These are phyloP conservation scores for Lepidonotus clava DNA, from an alignment of 2,888 invertebrate genomes.

Conservation along the genomic window DNA sequence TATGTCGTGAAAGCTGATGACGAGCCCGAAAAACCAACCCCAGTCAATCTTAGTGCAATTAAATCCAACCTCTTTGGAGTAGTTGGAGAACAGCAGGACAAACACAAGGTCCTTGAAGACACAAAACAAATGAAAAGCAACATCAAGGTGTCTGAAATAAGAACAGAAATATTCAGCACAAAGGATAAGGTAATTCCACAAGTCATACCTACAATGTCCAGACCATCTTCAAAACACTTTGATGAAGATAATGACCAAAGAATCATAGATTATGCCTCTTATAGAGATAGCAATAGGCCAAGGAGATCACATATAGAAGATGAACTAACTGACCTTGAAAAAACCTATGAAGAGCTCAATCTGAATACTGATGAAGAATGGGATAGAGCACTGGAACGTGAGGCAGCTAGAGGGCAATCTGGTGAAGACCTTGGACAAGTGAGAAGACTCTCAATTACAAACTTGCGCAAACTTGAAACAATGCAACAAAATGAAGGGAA, in stretches of 20 bases:
- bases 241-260: constrained; percentile 58
- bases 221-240: constrained; percentile 17
- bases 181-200: constrained; percentile 32
- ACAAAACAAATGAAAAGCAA: constrained; percentile 17
- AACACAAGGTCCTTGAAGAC: neutral
- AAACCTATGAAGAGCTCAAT: constrained; percentile 73
- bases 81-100: constrained; percentile 48
- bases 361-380: constrained; percentile 66
- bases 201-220: neutral
- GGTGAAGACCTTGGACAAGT: constrained; percentile 39
- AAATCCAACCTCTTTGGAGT: constrained; percentile 61
- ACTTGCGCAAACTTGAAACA: constrained; percentile 62
- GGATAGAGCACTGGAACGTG: constrained; percentile 11
- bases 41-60: constrained; percentile 47
- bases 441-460: constrained; percentile 63
- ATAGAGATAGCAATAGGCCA: constrained; percentile 66
- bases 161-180: constrained; percentile 49
- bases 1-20: constrained; percentile 53
- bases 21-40: constrained; percentile 39
- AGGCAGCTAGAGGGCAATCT: constrained; percentile 14
- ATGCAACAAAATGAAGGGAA: constrained; percentile 52
- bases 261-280: constrained; percentile 61
- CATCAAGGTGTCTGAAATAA: constrained; percentile 42
- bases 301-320: constrained; percentile 74
- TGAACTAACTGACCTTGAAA: constrained; percentile 75